These are phyloP conservation scores for Gorsachius magnificus DNA, from an alignment of 2,797 vertebrate species.

Conservation along the genomic window DNA sequence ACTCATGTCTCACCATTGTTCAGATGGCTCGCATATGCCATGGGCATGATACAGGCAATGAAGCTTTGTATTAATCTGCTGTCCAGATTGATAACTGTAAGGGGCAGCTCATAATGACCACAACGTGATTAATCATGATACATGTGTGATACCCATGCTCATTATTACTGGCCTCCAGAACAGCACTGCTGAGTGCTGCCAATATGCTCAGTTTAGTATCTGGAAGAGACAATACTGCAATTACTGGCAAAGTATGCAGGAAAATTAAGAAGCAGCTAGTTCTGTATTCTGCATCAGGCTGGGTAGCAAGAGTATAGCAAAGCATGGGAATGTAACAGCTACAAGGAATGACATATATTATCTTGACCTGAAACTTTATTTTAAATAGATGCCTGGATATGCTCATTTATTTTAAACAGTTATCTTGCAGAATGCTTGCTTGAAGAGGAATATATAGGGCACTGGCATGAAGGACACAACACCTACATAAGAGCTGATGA, in stretches of 20 bases:
- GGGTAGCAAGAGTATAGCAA: background rate
- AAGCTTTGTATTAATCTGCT: conserved; percentile 44
- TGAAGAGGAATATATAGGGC: background rate
- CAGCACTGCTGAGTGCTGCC: conserved; percentile 51
- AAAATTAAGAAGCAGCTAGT: background rate
- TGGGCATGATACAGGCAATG: conserved; percentile 47
- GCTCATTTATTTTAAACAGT: background rate
- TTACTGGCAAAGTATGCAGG: conserved; percentile 54
- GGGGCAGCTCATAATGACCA: conserved; percentile 51
- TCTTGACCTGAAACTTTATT: background rate
- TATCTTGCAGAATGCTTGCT: background rate
- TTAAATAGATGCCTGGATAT: background rate
- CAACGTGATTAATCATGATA: conserved; percentile 60
- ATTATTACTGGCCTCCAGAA: conserved; percentile 53
- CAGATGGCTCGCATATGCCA: conserved; percentile 34
- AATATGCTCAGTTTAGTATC: conserved; percentile 9
- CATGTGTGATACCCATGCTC: conserved; percentile 49
- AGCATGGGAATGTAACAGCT: background rate
- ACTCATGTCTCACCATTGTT: background rate
- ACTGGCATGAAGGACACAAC: background rate
- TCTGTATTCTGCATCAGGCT: background rate
- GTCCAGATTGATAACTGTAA: conserved; percentile 49
- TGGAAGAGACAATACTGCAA: conserved; percentile 54
- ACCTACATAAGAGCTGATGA: background rate
- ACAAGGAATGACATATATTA: background rate